A percentile compares a stretch with the other conserved stretches of the same genome.
Evolutionary conservation across 2,113 vertebrate genomes (phyloP).

Genomic region (Tragelaphus strepsiceros): DNA sequence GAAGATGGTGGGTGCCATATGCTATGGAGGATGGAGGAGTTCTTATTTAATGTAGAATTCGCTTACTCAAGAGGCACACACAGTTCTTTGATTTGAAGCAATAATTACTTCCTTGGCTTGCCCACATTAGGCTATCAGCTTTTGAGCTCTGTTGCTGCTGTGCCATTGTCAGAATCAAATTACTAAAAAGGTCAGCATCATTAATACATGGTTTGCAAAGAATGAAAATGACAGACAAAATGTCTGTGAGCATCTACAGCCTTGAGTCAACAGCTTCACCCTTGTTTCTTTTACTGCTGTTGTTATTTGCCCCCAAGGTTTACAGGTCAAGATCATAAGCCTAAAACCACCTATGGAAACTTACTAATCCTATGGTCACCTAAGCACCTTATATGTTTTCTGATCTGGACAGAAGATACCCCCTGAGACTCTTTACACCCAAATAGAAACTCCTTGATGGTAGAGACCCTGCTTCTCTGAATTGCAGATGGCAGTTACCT

Average conservation of each 20-base stretch:
- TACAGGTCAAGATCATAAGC: neutral
- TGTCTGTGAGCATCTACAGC: conserved; percentile 27
- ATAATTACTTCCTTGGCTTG: conserved; percentile 40
- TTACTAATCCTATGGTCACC: neutral
- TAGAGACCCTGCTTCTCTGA: neutral
- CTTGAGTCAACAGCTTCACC: neutral
- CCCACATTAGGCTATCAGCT: conserved; percentile 51
- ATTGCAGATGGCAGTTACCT: neutral
- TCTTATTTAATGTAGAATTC: neutral
- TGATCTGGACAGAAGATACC: neutral
- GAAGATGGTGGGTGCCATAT: neutral
- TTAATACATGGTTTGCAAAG: conserved; percentile 64
- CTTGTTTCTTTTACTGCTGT: neutral
- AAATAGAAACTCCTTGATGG: neutral
- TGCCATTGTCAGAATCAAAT: conserved; percentile 72
- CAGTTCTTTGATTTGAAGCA: conserved; percentile 41
- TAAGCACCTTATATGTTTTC: neutral
- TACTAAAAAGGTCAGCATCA: conserved; percentile 78
- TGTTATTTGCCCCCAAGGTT: neutral
- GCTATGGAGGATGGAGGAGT: neutral
- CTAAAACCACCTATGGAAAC: neutral
- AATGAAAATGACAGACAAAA: conserved; percentile 66
- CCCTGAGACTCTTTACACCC: neutral
- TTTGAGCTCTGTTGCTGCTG: conserved; percentile 52
- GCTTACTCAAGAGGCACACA: neutral